Evolutionary conservation across 1,140 invertebrate species (phyloP).

Genomic region (Anastrepha ludens): DNA sequence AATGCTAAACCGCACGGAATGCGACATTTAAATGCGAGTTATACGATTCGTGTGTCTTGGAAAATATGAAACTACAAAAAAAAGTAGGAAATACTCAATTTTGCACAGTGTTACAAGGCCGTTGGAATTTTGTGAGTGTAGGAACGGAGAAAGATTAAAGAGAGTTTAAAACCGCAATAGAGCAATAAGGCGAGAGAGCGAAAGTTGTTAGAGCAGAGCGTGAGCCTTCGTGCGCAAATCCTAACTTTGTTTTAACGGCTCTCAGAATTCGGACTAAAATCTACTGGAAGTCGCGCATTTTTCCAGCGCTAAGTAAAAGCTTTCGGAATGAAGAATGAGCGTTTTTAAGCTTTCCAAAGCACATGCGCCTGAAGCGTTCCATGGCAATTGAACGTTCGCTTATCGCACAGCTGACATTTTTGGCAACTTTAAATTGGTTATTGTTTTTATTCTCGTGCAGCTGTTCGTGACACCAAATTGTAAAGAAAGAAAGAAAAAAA

Average conservation of each 20-base stretch:
- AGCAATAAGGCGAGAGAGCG: background rate
- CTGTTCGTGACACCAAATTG: background rate
- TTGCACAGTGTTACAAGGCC: conserved; percentile 12
- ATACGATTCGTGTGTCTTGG: background rate
- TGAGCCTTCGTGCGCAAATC: background rate
- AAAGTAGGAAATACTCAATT: background rate
- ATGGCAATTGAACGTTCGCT: background rate
- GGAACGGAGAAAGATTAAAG: background rate
- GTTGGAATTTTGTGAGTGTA: background rate
- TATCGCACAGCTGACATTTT: conserved; percentile 10
- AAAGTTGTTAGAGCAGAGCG: background rate
- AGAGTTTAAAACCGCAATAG: background rate
- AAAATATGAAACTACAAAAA: background rate
- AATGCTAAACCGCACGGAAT: background rate
- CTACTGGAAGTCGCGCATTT: background rate
- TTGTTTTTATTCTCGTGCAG: conserved; percentile 3
- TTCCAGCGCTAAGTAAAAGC: conserved; percentile 19
- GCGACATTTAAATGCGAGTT: conserved; percentile 22
- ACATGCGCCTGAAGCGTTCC: background rate
- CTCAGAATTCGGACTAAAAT: conserved; percentile 30
- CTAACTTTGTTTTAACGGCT: background rate
- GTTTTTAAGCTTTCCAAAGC: background rate
- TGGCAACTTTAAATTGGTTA: background rate
- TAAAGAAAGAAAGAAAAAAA: background rate
- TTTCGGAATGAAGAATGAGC: conserved; percentile 3